phyloP scores from a whole-genome alignment of 2,888 invertebrate species.

The Yponomeuta cagnagella region DNA sequence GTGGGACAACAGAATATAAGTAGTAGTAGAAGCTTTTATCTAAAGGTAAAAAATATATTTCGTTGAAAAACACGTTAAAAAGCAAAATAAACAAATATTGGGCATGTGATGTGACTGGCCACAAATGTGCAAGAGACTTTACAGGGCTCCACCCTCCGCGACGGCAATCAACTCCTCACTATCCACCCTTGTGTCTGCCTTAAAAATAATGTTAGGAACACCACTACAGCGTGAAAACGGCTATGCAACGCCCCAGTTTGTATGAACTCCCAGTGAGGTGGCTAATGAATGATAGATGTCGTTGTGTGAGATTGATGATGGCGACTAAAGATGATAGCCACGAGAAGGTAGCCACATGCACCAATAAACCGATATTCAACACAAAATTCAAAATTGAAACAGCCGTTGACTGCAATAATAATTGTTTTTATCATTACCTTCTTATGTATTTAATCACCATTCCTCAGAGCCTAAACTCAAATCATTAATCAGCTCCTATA shows the following conservation, averaged over 20 bases:
- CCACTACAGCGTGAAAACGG: slow-evolving; percentile 12
- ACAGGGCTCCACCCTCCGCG: slow-evolving; percentile 23
- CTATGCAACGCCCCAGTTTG: neutral
- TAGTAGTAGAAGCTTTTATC: too few species aligned
- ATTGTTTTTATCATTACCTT: too few species aligned
- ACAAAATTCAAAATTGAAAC: too few species aligned
- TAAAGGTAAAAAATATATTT: too few species aligned
- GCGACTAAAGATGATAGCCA: neutral
- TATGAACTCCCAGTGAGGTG: neutral
- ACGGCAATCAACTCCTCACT: slow-evolving; percentile 47
- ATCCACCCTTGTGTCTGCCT: slow-evolving; percentile 37
- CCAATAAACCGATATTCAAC: too few species aligned
- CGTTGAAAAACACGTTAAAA: neutral
- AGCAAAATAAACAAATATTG: neutral
- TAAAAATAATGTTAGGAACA: slow-evolving; percentile 39
- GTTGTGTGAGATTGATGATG: slow-evolving; percentile 5
- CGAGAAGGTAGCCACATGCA: too few species aligned
- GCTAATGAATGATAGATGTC: slow-evolving; percentile 8
- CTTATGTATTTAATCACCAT: too few species aligned
- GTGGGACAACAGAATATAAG: too few species aligned
- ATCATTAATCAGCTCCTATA: too few species aligned
- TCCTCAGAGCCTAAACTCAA: too few species aligned
- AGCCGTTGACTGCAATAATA: too few species aligned
- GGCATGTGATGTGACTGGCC: neutral
- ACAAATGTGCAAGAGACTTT: neutral